A percentile compares a stretch with the other conserved stretches of the same genome.
phyloP scores from a whole-genome alignment of 2,113 vertebrate genomes.

The Thomomys bottae region DNA sequence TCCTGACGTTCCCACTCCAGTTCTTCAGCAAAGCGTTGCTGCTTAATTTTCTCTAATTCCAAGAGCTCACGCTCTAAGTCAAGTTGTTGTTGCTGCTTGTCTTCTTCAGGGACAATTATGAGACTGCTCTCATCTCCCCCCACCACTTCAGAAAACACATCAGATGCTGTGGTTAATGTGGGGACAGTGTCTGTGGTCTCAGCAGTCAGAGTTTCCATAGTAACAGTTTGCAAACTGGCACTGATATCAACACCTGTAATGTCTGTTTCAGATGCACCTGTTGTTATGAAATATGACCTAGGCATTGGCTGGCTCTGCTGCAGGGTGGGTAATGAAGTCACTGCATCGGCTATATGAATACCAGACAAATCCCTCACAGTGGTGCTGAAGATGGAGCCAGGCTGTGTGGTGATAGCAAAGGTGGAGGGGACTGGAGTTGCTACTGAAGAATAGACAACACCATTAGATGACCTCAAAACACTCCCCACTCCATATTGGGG shows the following conservation, averaged over 20 bases:
- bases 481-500: constrained; percentile 90
- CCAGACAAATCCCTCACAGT: constrained; percentile 89
- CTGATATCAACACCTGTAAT: constrained; percentile 86
- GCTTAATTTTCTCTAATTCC: constrained; percentile 97
- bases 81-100: constrained; percentile 95
- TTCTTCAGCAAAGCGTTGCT: constrained; percentile 97
- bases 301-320: constrained; percentile 90
- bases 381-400: constrained; percentile 95
- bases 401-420: constrained; percentile 97
- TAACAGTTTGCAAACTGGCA: constrained; percentile 84
- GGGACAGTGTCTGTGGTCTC: constrained; percentile 87
- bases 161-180: constrained; percentile 90
- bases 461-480: constrained; percentile 94
- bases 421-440: constrained; percentile 93
- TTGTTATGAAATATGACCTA: constrained; percentile 93
- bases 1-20: constrained; percentile 98
- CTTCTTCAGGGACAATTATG: constrained; percentile 93
- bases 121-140: constrained; percentile 94
- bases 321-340: constrained; percentile 90
- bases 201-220: constrained; percentile 88
- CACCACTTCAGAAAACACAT: constrained; percentile 91
- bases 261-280: constrained; percentile 87
- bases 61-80: constrained; percentile 96
- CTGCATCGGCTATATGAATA: constrained; percentile 91
- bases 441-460: constrained; percentile 96